phyloP scores from a whole-genome alignment of 2,797 vertebrate species.

The Phoeniculus purpureus region DNA sequence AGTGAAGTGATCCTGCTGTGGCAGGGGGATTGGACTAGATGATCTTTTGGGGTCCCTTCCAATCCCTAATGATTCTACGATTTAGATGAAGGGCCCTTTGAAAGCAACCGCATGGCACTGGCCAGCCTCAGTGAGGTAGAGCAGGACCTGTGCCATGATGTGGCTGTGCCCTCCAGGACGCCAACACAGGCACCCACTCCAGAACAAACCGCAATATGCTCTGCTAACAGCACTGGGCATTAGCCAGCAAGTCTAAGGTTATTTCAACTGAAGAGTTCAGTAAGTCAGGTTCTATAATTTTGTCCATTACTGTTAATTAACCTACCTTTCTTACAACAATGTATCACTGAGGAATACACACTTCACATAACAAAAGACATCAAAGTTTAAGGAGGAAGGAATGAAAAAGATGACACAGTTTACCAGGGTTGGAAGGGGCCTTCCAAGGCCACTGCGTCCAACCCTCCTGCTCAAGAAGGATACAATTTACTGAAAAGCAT shows the following conservation, averaged over 20 bases:
- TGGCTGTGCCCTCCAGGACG: neutral
- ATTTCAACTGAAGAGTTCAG: neutral
- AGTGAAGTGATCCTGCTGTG: too few relatives aligned
- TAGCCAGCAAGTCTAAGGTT: neutral
- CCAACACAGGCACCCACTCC: accelerated
- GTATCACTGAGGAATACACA: neutral
- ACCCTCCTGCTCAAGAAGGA: too few relatives aligned
- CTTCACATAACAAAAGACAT: neutral
- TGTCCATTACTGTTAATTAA: neutral
- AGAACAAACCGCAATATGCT: neutral
- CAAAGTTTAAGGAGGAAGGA: neutral
- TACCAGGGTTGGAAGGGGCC: too few relatives aligned
- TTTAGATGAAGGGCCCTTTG: neutral
- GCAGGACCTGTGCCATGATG: accelerated
- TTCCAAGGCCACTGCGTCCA: too few relatives aligned
- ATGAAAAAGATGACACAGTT: neutral
- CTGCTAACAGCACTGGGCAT: neutral
- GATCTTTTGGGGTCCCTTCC: too few relatives aligned
- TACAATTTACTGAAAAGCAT: too few relatives aligned
- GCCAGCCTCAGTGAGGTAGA: neutral
- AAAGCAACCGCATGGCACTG: accelerated
- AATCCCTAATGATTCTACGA: too few relatives aligned
- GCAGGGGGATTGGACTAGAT: too few relatives aligned
- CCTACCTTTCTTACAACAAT: neutral
- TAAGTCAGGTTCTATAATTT: neutral